These are phyloP conservation scores for Beroe ovata DNA, from an alignment of 37 sponge, comb jelly and placozoan genomes.

Conservation along the genomic window DNA sequence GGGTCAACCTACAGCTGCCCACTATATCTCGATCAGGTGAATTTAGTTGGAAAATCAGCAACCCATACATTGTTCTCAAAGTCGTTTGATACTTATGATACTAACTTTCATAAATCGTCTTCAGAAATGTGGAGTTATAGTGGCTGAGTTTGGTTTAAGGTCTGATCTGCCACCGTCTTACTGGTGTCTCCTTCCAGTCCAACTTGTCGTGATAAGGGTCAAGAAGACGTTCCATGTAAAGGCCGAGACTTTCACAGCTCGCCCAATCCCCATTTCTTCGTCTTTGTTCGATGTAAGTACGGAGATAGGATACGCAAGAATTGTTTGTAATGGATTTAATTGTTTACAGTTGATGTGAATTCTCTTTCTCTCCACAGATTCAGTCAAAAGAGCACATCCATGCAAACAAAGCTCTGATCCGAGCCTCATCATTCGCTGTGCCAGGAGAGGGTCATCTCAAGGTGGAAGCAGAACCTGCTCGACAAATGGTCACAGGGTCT, in stretches of 20 bases:
- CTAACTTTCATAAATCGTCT: too few species aligned
- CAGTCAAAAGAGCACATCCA: conserved; percentile 37
- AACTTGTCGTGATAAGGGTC: conserved; percentile 25
- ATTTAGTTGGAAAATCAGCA: too few species aligned
- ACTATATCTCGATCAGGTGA: conserved; percentile 43
- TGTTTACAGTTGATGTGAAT: too few species aligned
- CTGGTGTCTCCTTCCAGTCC: not conserved
- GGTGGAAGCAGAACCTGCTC: not conserved
- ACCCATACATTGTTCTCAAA: too few species aligned
- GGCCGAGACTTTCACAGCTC: not conserved
- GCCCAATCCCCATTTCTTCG: not conserved
- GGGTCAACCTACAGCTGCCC: not conserved
- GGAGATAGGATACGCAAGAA: too few species aligned
- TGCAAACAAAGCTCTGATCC: conserved; percentile 40
- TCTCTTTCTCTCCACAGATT: not conserved
- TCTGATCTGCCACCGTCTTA: not conserved
- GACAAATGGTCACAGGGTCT: not conserved
- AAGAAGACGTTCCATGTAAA: not conserved
- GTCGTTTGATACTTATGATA: too few species aligned
- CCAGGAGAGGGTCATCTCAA: not conserved
- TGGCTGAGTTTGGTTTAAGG: not conserved
- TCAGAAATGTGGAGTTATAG: not conserved
- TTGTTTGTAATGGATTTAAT: too few species aligned
- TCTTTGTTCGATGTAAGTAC: conserved; percentile 63
- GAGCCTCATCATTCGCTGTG: conserved; percentile 14